Evolutionary conservation across 2,888 invertebrate genomes (phyloP).

Genomic region (Notocelia uddmanniana): DNA sequence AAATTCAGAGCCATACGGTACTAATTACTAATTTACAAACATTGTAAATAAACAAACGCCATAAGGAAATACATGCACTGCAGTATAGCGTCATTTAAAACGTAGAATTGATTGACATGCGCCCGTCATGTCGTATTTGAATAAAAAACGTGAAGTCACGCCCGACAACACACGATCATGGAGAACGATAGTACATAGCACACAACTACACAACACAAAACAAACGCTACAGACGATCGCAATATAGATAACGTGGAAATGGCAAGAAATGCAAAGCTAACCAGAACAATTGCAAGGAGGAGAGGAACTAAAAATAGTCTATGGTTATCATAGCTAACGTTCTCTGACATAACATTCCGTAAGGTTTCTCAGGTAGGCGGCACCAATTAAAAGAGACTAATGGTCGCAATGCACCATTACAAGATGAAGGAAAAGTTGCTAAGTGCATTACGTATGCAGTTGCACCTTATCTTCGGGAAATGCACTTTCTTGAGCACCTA

Average conservation of each 20-base stretch:
- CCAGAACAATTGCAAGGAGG: constrained; percentile 26
- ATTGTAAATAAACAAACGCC: constrained; percentile 26
- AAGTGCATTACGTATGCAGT: constrained; percentile 44
- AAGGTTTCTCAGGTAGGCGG: constrained; percentile 35
- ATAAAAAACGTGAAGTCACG: constrained; percentile 68
- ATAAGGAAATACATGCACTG: constrained; percentile 42
- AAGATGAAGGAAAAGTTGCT: constrained; percentile 38
- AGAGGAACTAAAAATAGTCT: constrained; percentile 7
- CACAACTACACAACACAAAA: constrained; percentile 50
- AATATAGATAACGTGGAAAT: constrained; percentile 49
- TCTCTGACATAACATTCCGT: constrained; percentile 35
- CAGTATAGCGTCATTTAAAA: constrained; percentile 47
- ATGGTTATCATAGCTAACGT: neutral
- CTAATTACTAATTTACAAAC: neutral
- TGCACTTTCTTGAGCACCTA: constrained; percentile 60
- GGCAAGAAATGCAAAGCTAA: constrained; percentile 35
- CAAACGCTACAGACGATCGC: constrained; percentile 49
- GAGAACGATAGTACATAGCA: constrained; percentile 44
- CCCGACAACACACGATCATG: constrained; percentile 64
- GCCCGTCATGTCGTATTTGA: constrained; percentile 42
- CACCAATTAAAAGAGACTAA: constrained; percentile 39
- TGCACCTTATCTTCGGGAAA: constrained; percentile 61
- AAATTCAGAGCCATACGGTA: neutral
- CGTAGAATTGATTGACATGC: constrained; percentile 49
- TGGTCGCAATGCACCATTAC: constrained; percentile 26